phyloP scores from a whole-genome alignment of 2,797 vertebrate genomes.

The Heteromormyrus szaboi region DNA sequence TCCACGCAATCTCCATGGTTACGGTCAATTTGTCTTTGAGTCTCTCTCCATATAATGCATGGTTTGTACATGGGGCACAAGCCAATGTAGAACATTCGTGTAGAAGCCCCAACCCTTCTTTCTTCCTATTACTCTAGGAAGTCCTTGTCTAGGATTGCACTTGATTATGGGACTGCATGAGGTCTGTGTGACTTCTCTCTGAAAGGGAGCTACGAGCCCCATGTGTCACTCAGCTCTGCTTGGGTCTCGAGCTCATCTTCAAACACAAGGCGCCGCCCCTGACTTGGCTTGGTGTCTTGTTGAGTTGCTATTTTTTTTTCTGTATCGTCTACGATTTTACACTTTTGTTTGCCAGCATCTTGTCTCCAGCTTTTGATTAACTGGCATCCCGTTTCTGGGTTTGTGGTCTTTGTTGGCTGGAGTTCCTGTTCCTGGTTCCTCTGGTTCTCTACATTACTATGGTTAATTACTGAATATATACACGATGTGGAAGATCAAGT shows the following conservation, averaged over 20 bases:
- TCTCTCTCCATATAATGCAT: neutral
- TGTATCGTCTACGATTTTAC: neutral
- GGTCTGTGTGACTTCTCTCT: neutral
- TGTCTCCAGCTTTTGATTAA: neutral
- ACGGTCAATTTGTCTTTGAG: neutral
- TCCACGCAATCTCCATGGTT: neutral
- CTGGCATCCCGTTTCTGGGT: neutral
- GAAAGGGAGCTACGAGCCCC: neutral
- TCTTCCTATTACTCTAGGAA: neutral
- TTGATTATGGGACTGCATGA: neutral
- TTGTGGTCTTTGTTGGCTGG: neutral
- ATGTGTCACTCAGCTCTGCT: neutral
- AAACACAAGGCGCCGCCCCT: neutral
- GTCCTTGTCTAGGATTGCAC: neutral
- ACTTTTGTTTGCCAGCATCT: neutral
- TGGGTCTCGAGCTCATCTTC: neutral
- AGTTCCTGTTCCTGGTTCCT: neutral
- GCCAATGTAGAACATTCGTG: neutral
- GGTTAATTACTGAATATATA: neutral
- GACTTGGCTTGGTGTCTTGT: neutral
- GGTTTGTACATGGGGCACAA: neutral
- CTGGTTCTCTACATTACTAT: neutral
- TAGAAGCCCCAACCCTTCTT: neutral
- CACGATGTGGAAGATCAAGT: neutral
- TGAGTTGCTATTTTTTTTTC: neutral